Evolutionary conservation across 2,113 vertebrate species (phyloP), one percentile per base, ranked within the genome.

Genomic region (Muntiacus reevesi): DNA sequence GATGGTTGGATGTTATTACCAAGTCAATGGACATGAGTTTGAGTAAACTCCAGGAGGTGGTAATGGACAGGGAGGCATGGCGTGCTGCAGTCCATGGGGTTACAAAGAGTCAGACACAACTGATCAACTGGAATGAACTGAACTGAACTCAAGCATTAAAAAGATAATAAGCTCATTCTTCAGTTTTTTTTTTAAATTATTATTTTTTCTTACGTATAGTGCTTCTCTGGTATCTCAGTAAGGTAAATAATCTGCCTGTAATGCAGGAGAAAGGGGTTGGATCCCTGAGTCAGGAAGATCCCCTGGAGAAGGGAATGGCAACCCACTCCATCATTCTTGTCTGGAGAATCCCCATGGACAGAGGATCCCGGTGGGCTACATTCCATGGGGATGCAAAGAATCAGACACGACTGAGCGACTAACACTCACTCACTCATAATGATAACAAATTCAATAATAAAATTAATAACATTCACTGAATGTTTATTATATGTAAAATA

Each of bases 211-310:
- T 21, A 11, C 36, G 64, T 17, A 2, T 36, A 71, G 9, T 36
- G n/a, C 19, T 71, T 71, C 19, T 71, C n/a, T 71, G 9, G 19
- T 71, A n/a, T 36, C 19, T 71, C 67, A 36, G 67, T 71, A 71
- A 12, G 67, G n/a, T 40, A 71, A 71, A 36, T 71, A 40, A 40
- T 40, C 21, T 71, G 9, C 2, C n/a, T 71, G 10, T 40, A 71
- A 40, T 36, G 67, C n/a, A 40, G 10, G n/a, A 71, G n/a, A 40
- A n/a, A 40, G 67, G 67, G 0, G 0, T 71, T 36, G n/a, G 9
- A 71, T 71, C n/a, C n/a, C n/a, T 40, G 67, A 40, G n/a, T 40
- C 19, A 40, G 67, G 67, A 71, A 71, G n/a, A 71, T 36, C n/a
- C 67, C 9, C 21, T 40, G 67, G 67, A 40, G 19, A 71, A 23